Percentiles rank a stretch among this genome's conserved stretches.
Evolutionary conservation across 1,140 invertebrate species (phyloP).

Genomic region (Drosophila subpulchrella): DNA sequence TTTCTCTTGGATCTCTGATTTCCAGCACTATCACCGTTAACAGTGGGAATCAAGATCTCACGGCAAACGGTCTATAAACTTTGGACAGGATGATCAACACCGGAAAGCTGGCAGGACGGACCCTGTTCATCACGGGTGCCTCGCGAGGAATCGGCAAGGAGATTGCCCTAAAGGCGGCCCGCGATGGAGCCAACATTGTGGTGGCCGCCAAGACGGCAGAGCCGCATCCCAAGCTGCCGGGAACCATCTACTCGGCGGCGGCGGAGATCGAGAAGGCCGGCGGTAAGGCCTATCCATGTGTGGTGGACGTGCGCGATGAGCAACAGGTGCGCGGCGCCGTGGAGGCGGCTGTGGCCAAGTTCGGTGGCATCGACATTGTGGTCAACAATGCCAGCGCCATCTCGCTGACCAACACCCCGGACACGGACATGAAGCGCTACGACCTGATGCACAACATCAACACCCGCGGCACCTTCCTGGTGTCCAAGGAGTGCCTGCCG

Average conservation of each 20-base stretch:
- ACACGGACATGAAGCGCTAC: conserved; percentile 98
- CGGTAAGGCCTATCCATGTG: conserved; percentile 95
- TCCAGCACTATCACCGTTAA: conserved; percentile 8
- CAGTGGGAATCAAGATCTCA: conserved; percentile 28
- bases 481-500: conserved; percentile 97
- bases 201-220: conserved; percentile 98
- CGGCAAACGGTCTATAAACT: conserved; percentile 27
- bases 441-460: conserved; percentile 98
- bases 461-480: conserved; percentile 95
- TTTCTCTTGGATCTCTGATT: conserved; percentile 62
- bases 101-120: conserved; percentile 94
- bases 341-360: conserved; percentile 91
- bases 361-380: conserved; percentile 98
- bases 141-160: conserved; percentile 98
- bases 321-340: conserved; percentile 93
- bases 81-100: conserved; percentile 84
- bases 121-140: conserved; percentile 98
- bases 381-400: conserved; percentile 99
- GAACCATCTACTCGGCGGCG: conserved; percentile 98
- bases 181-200: conserved; percentile 97
- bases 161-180: conserved; percentile 96
- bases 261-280: conserved; percentile 92
- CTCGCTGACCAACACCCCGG: conserved; percentile 92
- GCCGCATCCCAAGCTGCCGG: conserved; percentile 98
- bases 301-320: conserved; percentile 97